Evolutionary conservation across 2,888 invertebrate species (phyloP), one percentile per base, ranked within the genome.

Genomic region (Hirtodrosophila trivittata): DNA sequence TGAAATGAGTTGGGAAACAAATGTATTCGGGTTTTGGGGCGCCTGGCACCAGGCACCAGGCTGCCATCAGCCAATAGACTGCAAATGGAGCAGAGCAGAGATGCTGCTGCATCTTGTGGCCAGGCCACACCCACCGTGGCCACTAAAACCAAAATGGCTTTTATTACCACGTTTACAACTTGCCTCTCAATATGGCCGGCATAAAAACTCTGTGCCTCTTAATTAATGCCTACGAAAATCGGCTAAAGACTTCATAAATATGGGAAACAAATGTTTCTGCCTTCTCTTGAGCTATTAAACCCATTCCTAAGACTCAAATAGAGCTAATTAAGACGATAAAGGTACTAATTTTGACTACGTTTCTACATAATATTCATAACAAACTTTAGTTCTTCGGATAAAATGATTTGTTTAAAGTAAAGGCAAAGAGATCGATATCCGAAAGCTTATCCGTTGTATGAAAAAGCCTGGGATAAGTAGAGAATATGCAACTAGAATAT

Each of bases 61-160:
- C 18, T 10, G 25, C 25, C 42, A 69, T 45, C 80, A 81, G 66
- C 82, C 82, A 82, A 82, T 82, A 85, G 86, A 86, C 86, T 81
- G 80, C 80, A 80, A 82, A 82, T 82, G 83, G 86, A 87, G 87
- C 87, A 82, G 66, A 74, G 81, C 76, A 83, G 87, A 85, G 18
- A 21, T 21, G 18, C 18, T 82, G 87, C 80, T 66, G 80, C 80
- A 68, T 77, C 73, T 76, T 49, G 37, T 55, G 45, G 50, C 49
- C 59, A 70, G 73, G 85, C 82, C 82, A 82, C 82, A 85, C 82
- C 82, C 87, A 87, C 72, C 43, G 46, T 47, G 64, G 50, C 66
- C 49, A 63, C 62, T 52, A 26, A 67, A 75, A 82, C 63, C 86
- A 82, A 82, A 82, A 82, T 82, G 82, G 82, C 82, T 87, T 86